Evolutionary conservation across 92 coral and sea anemone species (phyloP), one percentile per base, ranked within the genome.

Genomic region (Diadumene lineata): DNA sequence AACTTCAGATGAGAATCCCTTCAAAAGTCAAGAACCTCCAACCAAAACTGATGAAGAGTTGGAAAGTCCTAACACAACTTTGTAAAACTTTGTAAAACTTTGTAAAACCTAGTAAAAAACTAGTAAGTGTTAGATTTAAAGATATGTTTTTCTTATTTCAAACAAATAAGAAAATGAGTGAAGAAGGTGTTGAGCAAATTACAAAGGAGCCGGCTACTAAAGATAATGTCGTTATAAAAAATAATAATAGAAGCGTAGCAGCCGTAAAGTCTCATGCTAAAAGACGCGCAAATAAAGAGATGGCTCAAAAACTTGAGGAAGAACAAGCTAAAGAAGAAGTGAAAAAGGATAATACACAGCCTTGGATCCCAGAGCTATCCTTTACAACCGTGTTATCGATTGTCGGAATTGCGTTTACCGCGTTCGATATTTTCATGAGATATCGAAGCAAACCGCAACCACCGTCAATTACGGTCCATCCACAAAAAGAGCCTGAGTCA

Each of bases 301-400:
- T 69, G 6, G 6, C 16, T 55, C 22, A 55, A 50, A 66, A 22
- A 78, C 56, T n/a, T 32, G 31, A 56, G 43, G 66, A 50, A 55
- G 79, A 69, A 17, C 34, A 13, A 32, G 27, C 32, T 15, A 64
- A 61, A 13, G 86, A 43, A 74, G n/a, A n/a, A n/a, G n/a, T n/a
- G n/a, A n/a, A n/a, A n/a, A n/a, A n/a, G n/a, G n/a, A n/a, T n/a
- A n/a, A n/a, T n/a, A n/a, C n/a, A n/a, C n/a, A n/a, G n/a, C n/a
- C n/a, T n/a, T n/a, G n/a, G n/a, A n/a, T n/a, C n/a, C n/a, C n/a
- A n/a, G n/a, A n/a, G n/a, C n/a, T n/a, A n/a, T n/a, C n/a, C n/a
- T n/a, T n/a, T n/a, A n/a, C 79, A 34, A 74, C 79, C 34, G 70
- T 72, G 53, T 2, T 72, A 1, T 80, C 85, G 25, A 23, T 80